Evolutionary conservation across 2,113 vertebrate genomes (phyloP), one percentile per base, ranked within the genome.

Genomic region (Atlantisia rogersi): DNA sequence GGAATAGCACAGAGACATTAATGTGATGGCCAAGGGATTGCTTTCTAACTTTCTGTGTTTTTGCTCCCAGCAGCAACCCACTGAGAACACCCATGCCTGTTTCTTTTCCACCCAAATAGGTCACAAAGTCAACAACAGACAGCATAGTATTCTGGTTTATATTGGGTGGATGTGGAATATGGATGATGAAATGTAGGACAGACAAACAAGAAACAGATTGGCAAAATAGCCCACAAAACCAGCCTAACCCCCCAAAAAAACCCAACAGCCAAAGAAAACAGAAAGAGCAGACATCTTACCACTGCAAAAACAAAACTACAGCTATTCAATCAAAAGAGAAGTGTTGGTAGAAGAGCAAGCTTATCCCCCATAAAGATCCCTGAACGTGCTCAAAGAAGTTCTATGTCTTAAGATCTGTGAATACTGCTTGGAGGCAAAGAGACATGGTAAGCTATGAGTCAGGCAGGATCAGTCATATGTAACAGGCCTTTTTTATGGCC

Each of bases 21-120:
- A 53, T 16, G 7, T 28, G 63, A 32, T 8, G 17, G 56, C 28
- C 35, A 74, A 91, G 78, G 39, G 22, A 32, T 15, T 68, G 10
- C 24, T 84, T 85, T 73, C 10, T 58, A 42, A 12, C 5, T 59
- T 65, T 73, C 50, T n/a, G 31, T 40, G 9, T 39, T 95, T 82
- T 50, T 94, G 35, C 24, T 76, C 8, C 28, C 22, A 89, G 19
- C 10, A 62, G 6, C 46, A n/a, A 82, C n/a, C 11, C 20, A 59
- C 15, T 1, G 4, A 77, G 31, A 63, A 48, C 8, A 2, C 3
- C 3, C 12, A 9, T 2, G 4, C 6, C 22, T 29, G 3, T 59
- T 69, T 22, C 48, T 7, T 1, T 64, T 71, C 28, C 58, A 73
- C 14, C 6, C 24, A 55, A 85, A 58, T 1, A 2, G 32, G 26